A percentile compares a stretch with the other conserved stretches of the same genome.
Evolutionary conservation across 1,140 invertebrate genomes (phyloP).

Genomic region (Halyomorpha halys): DNA sequence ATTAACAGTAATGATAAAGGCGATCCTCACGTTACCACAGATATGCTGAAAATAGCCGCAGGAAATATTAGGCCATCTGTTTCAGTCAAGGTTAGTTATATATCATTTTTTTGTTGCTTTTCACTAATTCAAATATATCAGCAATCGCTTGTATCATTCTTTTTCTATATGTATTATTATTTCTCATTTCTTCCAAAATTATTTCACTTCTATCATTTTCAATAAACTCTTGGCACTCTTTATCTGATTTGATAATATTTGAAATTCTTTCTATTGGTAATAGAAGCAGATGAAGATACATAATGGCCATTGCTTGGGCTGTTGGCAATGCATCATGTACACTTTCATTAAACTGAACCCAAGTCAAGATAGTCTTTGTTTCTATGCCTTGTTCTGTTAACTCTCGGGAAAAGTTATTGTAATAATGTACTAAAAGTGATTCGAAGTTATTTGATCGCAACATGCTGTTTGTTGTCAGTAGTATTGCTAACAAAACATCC

Average conservation of each 20-base stretch:
- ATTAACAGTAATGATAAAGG: slow-evolving; percentile 32
- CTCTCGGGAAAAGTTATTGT: slow-evolving; percentile 11
- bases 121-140: slow-evolving; percentile 6
- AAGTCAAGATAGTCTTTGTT: neutral
- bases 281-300: slow-evolving; percentile 17
- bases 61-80: slow-evolving; percentile 71
- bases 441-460: slow-evolving; percentile 4
- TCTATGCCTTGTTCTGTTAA: neutral
- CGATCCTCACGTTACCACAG: slow-evolving; percentile 37
- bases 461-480: slow-evolving; percentile 7
- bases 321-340: neutral
- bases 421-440: slow-evolving; percentile 19
- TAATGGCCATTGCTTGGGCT: slow-evolving; percentile 13
- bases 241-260: slow-evolving; percentile 4
- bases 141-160: slow-evolving; percentile 12
- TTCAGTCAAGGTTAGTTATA: slow-evolving; percentile 35
- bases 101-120: neutral
- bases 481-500: slow-evolving; percentile 20
- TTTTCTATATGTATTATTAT: slow-evolving; percentile 18
- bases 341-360: slow-evolving; percentile 19
- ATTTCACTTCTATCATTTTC: slow-evolving; percentile 13
- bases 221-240: neutral
- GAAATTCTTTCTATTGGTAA: slow-evolving; percentile 13
- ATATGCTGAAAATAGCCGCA: slow-evolving; percentile 54
- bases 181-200: slow-evolving; percentile 20